Base-by-base conservation (phyloP, 1,140 invertebrate species). In the Scaptomyza montana region DNA sequence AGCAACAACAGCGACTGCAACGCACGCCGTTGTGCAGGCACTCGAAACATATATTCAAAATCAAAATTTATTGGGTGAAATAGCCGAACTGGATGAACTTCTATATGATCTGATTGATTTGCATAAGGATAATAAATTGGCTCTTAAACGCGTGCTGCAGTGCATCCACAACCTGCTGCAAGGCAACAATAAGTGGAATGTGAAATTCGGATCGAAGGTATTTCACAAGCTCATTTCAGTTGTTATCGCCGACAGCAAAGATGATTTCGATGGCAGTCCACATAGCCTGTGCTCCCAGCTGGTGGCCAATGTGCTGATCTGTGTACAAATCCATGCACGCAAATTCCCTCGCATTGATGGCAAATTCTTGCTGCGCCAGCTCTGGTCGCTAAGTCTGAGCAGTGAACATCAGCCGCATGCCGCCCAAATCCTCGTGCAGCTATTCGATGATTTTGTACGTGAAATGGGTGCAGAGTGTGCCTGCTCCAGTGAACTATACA, bases 31-130 rank as follows among this genome's bases (percentile, higher is more conserved):
- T 19, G 84, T 89, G 2, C 67, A 84, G 53, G 76, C 68, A 7
- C 28, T 87, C 6, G 84, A 87, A 6, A 54, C 50, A 0, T 87
- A 74, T 54, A 87, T 87, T 13, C 84, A 84, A 12, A 87, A 87
- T 36, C 79, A 87, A 54, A 87, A 87, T 55, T 28, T 89, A n/a
- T 53, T 89, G 16, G 84, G 84, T 2, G 79, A 84, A 7, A 57
- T 87, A 2, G 84, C 84, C 12, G 84, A 89, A 12, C 50, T 87
- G 13, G 84, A 87, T 54, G 84, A 87, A 3, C 53, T 87, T 65
- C 73, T 87, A 0, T 74, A 60, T 28, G 75, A 86, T 21, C n/a
- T 86, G 36, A 77, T 86, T 9, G 59, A 71, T 30, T 57, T 78
- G 57, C 76, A 86, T 43, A 73, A 77, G 51, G 50, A 87, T 12